A percentile compares a stretch with the other conserved stretches of the same genome.
Evolutionary conservation across 2,113 vertebrate species (phyloP).

Genomic region (Eulacestoma nigropectus): DNA sequence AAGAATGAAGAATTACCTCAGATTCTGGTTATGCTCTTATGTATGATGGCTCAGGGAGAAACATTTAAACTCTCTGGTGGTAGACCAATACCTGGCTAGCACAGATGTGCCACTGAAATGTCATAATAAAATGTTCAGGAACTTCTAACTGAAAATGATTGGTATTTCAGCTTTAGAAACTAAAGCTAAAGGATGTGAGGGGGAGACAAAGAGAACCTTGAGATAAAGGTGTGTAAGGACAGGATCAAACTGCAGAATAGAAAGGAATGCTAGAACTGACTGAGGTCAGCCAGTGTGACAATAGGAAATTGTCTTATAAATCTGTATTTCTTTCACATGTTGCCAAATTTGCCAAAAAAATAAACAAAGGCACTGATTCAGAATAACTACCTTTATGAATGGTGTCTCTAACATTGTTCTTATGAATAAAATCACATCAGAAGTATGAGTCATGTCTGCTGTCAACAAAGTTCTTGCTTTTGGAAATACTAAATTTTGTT

Average conservation of each 20-base stretch:
- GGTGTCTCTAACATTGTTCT: neutral
- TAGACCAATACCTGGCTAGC: neutral
- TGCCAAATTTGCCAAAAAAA: neutral
- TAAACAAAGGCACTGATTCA: accelerated
- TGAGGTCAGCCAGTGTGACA: neutral
- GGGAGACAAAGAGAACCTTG: neutral
- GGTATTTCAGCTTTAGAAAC: neutral
- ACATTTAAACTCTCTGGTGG: neutral
- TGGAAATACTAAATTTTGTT: neutral
- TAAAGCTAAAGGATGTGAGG: neutral
- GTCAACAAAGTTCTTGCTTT: neutral
- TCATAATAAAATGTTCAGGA: neutral
- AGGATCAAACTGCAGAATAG: neutral
- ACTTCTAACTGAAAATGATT: neutral
- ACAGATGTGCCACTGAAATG: neutral
- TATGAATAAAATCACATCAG: neutral
- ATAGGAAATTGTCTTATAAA: neutral
- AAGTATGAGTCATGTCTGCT: neutral
- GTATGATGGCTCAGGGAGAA: neutral
- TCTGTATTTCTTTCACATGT: neutral
- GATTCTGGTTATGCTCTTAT: neutral
- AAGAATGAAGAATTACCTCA: neutral
- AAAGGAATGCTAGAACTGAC: neutral
- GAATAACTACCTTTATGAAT: neutral
- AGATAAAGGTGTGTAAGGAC: neutral